These are phyloP conservation scores for Lepas anatifera DNA, from an alignment of 2,888 invertebrate species.

Conservation along the genomic window DNA sequence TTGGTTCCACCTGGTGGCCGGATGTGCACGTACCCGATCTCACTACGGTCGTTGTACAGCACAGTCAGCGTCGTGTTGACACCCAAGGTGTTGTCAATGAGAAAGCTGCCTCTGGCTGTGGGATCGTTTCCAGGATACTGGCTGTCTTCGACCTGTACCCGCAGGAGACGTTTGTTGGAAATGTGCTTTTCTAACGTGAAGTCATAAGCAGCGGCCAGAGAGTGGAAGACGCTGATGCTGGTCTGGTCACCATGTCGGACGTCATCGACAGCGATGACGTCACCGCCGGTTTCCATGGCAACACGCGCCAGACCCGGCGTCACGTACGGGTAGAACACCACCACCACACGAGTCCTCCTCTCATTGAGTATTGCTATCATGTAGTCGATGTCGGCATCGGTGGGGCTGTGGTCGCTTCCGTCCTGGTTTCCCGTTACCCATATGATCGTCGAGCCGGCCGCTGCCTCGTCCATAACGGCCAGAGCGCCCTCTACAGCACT, in stretches of 20 bases:
- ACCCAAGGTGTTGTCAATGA: constrained; percentile 40
- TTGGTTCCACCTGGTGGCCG: not conserved
- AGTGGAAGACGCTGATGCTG: constrained; percentile 27
- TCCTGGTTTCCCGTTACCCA: not conserved
- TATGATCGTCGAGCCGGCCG: not conserved
- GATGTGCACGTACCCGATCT: not conserved
- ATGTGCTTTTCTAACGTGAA: constrained; percentile 25
- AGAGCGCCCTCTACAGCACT: not conserved
- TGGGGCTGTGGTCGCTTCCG: not conserved
- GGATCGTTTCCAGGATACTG: constrained; percentile 23
- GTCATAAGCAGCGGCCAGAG: constrained; percentile 27
- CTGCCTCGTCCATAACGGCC: not conserved
- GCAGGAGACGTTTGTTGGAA: constrained; percentile 20
- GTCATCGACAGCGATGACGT: constrained; percentile 42
- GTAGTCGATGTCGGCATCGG: not conserved
- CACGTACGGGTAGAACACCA: constrained; percentile 5
- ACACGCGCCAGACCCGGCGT: constrained; percentile 36
- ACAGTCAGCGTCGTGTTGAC: constrained; percentile 27
- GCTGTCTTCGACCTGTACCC: constrained; percentile 26
- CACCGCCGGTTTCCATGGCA: constrained; percentile 37
- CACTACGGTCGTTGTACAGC: constrained; percentile 24
- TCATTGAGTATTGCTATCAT: not conserved
- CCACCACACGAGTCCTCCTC: not conserved
- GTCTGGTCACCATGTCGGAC: constrained; percentile 32
- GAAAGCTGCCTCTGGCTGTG: constrained; percentile 37